Base-by-base conservation (phyloP, 2,888 invertebrate species). In the Siphonodentalium dalli region DNA sequence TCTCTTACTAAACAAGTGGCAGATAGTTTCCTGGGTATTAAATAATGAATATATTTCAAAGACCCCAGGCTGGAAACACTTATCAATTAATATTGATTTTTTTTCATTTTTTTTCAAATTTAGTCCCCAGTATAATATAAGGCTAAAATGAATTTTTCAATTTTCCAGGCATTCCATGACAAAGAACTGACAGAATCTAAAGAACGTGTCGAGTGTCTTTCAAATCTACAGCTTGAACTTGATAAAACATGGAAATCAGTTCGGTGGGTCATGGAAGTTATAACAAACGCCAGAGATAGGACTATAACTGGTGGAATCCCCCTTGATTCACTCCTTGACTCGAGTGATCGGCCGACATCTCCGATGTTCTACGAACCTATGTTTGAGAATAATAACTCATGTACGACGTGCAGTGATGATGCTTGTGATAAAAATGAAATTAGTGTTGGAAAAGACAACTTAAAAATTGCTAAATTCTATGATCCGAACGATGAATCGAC, bases 181-280 rank as follows among this genome's bases (percentile, higher is more conserved):
- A 88, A 88, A 4, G 97, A 97, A 80, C 82, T 96, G 24, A 89
- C 89, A 59, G 87, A 88, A 3, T 93, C 96, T 49, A 93, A 92
- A 81, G 91, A 92, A 71, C 87, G 92, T 53, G 84, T 97, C 34
- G 84, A 87, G 0, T 90, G 90, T 72, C 83, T 98, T 26, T 90
- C 91, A 75, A 90, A 92, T 46, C 86, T 95, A 35, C 95, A 96
- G 77, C 85, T 87, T 28, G 90, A 89, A 72, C 85, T 97, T 39
- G 97, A 97, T 73, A 83, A 87, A 0, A 88, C 93, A 3, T 98
- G 98, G 98, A 93, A 93, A 75, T 89, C 90, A 20, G 90, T 93
- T 37, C 87, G 99, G 18, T 99, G 98, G 98, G 86, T 98, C 20
- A 92, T 95, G 88, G 95, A 97, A 76, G 89, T 96, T 6, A 93